Evolutionary conservation across 2,797 vertebrate species (phyloP).

Genomic region (Ptychadena robeensis): DNA sequence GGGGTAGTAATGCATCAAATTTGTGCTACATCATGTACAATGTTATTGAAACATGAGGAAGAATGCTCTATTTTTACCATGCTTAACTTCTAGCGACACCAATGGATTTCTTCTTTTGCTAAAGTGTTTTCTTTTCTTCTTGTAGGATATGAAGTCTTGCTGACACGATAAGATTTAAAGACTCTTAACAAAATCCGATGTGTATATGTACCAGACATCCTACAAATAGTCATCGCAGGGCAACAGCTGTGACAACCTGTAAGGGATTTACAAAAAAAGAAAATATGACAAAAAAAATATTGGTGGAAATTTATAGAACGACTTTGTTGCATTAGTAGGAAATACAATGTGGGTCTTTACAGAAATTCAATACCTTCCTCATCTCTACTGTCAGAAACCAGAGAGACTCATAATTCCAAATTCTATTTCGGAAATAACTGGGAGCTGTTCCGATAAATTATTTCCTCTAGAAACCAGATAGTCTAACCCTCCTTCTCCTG

Average conservation of each 20-base stretch:
- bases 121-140: neutral
- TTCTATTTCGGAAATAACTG: constrained; percentile 61
- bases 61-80: neutral
- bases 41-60: too few relatives aligned
- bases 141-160: neutral
- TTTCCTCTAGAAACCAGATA: constrained; percentile 62
- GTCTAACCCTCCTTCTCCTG: constrained; percentile 52
- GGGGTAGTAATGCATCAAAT: neutral
- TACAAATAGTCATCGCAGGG: neutral
- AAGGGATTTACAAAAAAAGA: neutral
- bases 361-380: constrained; percentile 45
- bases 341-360: constrained; percentile 24
- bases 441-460: constrained; percentile 51
- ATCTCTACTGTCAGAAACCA: constrained; percentile 57
- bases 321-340: constrained; percentile 22
- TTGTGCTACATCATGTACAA: neutral
- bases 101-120: neutral
- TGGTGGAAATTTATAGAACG: constrained; percentile 26
- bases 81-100: neutral
- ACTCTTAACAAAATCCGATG: neutral
- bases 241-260: constrained; percentile 11
- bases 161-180: neutral
- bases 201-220: neutral
- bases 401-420: constrained; percentile 44
- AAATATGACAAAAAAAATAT: constrained; percentile 8